Evolutionary conservation across 2,113 vertebrate genomes (phyloP), one percentile per base, ranked within the genome.

Genomic region (Balaenoptera acutorostrata): DNA sequence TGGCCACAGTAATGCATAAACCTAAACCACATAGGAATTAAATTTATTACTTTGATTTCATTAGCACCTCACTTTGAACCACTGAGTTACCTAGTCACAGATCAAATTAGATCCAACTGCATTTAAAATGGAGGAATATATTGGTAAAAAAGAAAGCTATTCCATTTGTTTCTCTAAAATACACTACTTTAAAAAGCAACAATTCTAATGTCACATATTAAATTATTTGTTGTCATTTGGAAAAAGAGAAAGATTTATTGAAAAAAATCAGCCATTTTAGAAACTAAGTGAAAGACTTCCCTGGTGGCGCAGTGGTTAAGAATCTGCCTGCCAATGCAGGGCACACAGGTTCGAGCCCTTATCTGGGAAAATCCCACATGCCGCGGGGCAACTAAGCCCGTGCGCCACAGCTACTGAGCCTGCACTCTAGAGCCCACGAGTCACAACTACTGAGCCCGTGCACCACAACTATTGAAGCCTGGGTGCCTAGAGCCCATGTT

Each of bases 181-280:
- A 68, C 20, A 71, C 68, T 82, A 83, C 33, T 55, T 71, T 23
- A 74, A 92, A 64, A 77, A 78, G 72, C 21, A 90, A 92, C 57
- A 39, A 9, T 4, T 11, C 2, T 75, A 78, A 69, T 74, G 17
- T 78, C 9, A 77, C 61, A 74, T 64, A 36, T 89, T 91, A 96
- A 82, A 91, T 63, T 94, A 85, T 61, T 89, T 90, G 12, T 36
- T 91, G 64, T 95, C 75, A 78, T 57, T 81, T 84, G 52, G n/a
- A 52, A 92, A 95, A 64, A 80, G 27, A 72, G 27, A 84, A 36
- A 93, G 29, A 90, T 68, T 75, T 68, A 72, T 11, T 92, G 25
- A 25, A 39, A 68, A 80, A 83, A 87, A 36, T 21, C n/a, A 88
- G n/a, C 46, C 81, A 92, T 88, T 97, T 93, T 80, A 96, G 80